Percentiles rank a stretch among this genome's conserved stretches.
These are phyloP conservation scores for Resseliella maxima DNA, from an alignment of 2,888 invertebrate genomes.

Conservation along the genomic window DNA sequence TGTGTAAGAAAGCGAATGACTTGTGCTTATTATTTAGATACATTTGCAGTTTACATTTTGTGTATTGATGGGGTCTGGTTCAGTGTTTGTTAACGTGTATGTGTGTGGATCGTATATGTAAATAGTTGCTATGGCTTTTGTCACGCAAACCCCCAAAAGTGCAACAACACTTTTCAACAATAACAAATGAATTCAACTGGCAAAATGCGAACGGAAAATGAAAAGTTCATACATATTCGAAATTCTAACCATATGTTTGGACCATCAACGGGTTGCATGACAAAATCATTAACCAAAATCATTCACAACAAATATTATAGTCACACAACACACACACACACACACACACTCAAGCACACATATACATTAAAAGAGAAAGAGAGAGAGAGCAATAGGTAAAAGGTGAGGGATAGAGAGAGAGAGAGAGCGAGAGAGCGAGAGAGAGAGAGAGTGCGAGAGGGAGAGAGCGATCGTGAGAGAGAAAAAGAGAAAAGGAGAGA, in stretches of 20 bases:
- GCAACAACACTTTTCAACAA: conserved; percentile 46
- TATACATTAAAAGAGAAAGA: background rate
- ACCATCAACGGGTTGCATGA: conserved; percentile 44
- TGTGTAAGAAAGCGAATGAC: too few species aligned
- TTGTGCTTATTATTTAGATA: too few species aligned
- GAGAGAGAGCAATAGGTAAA: background rate
- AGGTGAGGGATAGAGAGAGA: too few species aligned
- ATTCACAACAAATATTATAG: conserved; percentile 1
- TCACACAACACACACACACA: background rate
- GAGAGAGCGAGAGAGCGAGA: too few species aligned
- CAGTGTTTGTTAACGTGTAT: background rate
- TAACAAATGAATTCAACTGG: conserved; percentile 37
- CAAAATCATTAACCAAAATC: conserved; percentile 52
- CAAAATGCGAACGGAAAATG: conserved; percentile 21
- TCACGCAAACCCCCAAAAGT: conserved; percentile 38
- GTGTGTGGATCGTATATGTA: background rate
- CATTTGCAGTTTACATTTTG: background rate
- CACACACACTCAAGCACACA: background rate
- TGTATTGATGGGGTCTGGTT: too few species aligned
- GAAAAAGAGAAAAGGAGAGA: too few species aligned
- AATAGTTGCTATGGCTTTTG: conserved; percentile 14
- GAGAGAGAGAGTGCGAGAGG: too few species aligned
- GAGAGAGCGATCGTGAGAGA: too few species aligned
- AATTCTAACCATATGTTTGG: conserved; percentile 38
- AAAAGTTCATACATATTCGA: conserved; percentile 46